phyloP scores from a whole-genome alignment of 2,888 invertebrate species.

The Cantharis lateralis region DNA sequence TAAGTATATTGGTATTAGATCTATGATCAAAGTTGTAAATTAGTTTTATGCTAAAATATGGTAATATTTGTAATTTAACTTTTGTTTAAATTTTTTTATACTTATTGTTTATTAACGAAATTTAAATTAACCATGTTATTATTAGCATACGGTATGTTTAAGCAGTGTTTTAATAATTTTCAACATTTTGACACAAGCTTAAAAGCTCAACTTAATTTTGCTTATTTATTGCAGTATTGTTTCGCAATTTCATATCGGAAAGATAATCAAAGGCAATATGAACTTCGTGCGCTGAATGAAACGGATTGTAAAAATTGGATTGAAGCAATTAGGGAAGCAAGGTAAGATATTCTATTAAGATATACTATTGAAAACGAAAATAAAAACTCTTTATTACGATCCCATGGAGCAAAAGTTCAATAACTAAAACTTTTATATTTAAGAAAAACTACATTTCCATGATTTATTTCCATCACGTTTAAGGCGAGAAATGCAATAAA shows the following conservation, averaged over 20 bases:
- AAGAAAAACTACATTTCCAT: not conserved
- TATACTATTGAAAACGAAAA: not conserved
- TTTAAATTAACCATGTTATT: not conserved
- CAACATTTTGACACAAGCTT: not conserved
- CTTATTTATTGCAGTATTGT: constrained; percentile 70
- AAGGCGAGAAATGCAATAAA: not conserved
- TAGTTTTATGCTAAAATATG: not conserved
- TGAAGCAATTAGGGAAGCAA: constrained; percentile 84
- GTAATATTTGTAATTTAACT: not conserved
- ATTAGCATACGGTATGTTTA: not conserved
- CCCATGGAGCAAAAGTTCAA: not conserved
- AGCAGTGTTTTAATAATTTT: not conserved
- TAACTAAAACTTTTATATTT: not conserved
- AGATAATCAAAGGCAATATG: constrained; percentile 87
- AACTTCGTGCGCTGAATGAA: constrained; percentile 81
- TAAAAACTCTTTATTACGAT: not conserved
- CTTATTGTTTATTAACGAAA: not conserved
- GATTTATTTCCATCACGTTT: not conserved
- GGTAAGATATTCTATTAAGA: constrained; percentile 60
- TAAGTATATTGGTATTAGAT: not conserved
- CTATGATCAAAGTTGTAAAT: not conserved
- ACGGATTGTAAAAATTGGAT: constrained; percentile 90
- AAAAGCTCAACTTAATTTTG: not conserved
- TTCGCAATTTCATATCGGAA: constrained; percentile 86
- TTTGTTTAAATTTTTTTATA: not conserved